A percentile compares a stretch with the other conserved stretches of the same genome.
Conservation (phyloP, 2,888 invertebrate species). For the Trilocha varians region DNA sequence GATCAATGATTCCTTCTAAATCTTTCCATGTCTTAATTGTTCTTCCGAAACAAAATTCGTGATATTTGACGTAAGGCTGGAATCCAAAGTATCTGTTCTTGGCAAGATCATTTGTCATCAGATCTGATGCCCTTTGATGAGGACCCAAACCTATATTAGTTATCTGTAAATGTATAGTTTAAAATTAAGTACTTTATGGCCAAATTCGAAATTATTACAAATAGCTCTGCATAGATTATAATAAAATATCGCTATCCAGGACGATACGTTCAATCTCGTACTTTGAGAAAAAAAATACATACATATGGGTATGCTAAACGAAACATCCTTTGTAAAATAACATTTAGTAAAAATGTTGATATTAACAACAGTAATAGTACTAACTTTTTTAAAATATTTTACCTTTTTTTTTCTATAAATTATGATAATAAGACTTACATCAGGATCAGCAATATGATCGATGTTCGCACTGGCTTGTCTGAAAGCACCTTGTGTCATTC, state of each 20-base stretch:
- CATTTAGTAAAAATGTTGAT: too few species aligned
- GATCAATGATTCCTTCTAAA: slow-evolving; percentile 21
- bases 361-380: too few species aligned
- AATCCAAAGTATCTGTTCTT: slow-evolving; percentile 84
- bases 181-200: neutral
- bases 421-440: slow-evolving; percentile 34
- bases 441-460: slow-evolving; percentile 43
- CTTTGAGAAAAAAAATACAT: too few species aligned
- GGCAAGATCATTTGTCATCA: slow-evolving; percentile 33
- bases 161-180: slow-evolving; percentile 23
- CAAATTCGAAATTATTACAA: too few species aligned
- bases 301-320: too few species aligned
- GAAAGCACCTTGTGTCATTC: slow-evolving; percentile 41
- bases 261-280: too few species aligned
- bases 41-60: slow-evolving; percentile 84
- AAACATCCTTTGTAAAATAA: too few species aligned
- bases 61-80: slow-evolving; percentile 88
- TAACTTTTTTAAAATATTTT: too few species aligned
- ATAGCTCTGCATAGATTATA: neutral
- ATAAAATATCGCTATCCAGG: too few species aligned
- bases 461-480: slow-evolving; percentile 39
- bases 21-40: slow-evolving; percentile 65
- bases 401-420: too few species aligned
- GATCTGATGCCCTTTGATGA: slow-evolving; percentile 29
- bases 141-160: slow-evolving; percentile 31